Evolutionary conservation across 2,888 invertebrate species (phyloP), one percentile per base, ranked within the genome.

Genomic region (Baccha elongata): DNA sequence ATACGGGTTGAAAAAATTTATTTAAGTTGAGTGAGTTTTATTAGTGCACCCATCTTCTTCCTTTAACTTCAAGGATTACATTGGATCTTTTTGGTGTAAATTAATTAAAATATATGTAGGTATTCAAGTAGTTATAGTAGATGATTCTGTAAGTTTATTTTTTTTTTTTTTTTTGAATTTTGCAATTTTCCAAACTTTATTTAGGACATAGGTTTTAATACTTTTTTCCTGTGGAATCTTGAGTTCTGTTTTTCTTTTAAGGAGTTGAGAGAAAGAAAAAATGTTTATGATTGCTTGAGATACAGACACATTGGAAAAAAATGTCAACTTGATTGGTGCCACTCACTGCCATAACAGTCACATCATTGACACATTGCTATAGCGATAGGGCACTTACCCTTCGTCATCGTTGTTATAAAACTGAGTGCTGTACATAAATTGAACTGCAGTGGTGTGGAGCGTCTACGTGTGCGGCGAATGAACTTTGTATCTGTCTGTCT

Each of bases 111-210:
- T 55, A 76, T 35, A 71, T 55, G n/a, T n/a, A n/a, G n/a, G n/a
- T 67, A 72, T 78, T 83, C 72, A 78, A 83, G 72, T 83, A 62
- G 67, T 72, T 78, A 83, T 81, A 69, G 75, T 71, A n/a, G n/a
- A n/a, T n/a, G 71, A 81, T 71, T 71, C 55, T 44, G 83, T 83
- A 78, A 83, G 83, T 78, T 29, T 29, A 2, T 48, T 65, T 6
- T 2, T 44, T 65, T 42, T 15, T n/a, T n/a, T n/a, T n/a, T n/a
- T n/a, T n/a, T n/a, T n/a, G n/a, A n/a, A 17, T 6, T 48, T 65
- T 6, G 1, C 11, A 2, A 13, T 48, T 13, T 37, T n/a, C 11
- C 8, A 35, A 13, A 32, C 44, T 44, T 26, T 21, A 32, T 60
- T 17, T 17, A 21, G 46, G n/a, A 55, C 46, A 46, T n/a, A 48